Percentiles rank a stretch among this genome's conserved stretches.
Conservation (phyloP, 2,113 vertebrate species). For the Lonchura striata region DNA sequence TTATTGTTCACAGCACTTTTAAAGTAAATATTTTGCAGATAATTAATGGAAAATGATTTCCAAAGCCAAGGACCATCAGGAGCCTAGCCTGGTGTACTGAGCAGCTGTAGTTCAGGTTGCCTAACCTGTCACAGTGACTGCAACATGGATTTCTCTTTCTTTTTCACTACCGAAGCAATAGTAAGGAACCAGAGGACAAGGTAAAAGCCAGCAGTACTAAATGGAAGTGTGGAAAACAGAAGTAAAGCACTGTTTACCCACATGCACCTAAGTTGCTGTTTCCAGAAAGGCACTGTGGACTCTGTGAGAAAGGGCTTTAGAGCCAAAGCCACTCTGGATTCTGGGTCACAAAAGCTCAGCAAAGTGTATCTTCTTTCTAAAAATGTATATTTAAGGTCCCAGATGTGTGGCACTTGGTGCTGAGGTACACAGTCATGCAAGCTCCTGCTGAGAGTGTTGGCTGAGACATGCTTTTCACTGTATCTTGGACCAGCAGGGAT, state of each 20-base stretch:
- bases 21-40: conserved; percentile 66
- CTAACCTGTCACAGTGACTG: neutral
- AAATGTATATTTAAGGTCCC: neutral
- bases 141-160: neutral
- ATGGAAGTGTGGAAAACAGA: neutral
- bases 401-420: neutral
- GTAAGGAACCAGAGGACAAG: neutral
- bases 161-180: neutral
- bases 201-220: neutral
- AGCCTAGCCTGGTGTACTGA: neutral
- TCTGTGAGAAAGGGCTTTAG: neutral
- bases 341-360: neutral
- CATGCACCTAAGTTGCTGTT: neutral
- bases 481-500: neutral
- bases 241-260: neutral
- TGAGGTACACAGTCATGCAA: neutral
- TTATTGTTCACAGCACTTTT: conserved; percentile 60
- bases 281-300: neutral
- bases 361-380: neutral
- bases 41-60: conserved; percentile 58
- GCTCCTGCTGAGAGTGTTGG: neutral
- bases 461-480: neutral
- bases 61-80: conserved; percentile 41
- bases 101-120: neutral
- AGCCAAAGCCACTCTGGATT: neutral